phyloP scores from a whole-genome alignment of 2,113 vertebrate genomes.

The Hemibagrus wyckioides region DNA sequence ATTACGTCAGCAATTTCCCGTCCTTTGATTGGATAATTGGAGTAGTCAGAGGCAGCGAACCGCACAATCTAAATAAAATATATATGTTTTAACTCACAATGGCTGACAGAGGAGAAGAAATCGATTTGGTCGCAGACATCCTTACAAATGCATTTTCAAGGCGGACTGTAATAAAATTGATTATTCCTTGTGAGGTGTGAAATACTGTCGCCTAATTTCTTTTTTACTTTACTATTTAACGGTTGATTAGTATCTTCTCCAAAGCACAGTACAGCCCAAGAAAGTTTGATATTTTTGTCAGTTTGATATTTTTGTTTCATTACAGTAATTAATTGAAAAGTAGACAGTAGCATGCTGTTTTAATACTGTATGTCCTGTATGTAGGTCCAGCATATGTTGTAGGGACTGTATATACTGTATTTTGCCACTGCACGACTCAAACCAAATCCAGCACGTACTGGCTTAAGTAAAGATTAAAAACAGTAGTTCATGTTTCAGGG shows the following conservation, averaged over 20 bases:
- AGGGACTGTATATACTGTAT: background rate
- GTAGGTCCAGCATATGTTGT: background rate
- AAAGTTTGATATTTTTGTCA: background rate
- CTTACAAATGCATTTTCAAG: too few species aligned
- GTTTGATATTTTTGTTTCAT: background rate
- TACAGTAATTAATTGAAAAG: background rate
- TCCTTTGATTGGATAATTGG: too few species aligned
- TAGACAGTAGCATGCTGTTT: background rate
- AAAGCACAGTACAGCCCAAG: background rate
- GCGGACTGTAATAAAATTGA: too few species aligned
- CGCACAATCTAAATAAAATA: too few species aligned
- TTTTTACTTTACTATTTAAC: too few species aligned
- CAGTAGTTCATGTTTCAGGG: constrained; percentile 1
- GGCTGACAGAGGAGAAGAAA: too few species aligned
- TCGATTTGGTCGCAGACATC: too few species aligned
- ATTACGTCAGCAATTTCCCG: too few species aligned
- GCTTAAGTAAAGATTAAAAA: constrained; percentile 15
- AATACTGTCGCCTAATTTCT: too few species aligned
- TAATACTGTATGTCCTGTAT: background rate
- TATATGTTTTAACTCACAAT: too few species aligned
- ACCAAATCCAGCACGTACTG: background rate
- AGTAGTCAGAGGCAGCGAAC: too few species aligned
- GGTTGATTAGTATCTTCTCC: background rate
- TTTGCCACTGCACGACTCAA: background rate
- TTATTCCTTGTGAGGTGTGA: background rate